phyloP scores from a whole-genome alignment of 2,888 invertebrate genomes.

The Bombylius major region DNA sequence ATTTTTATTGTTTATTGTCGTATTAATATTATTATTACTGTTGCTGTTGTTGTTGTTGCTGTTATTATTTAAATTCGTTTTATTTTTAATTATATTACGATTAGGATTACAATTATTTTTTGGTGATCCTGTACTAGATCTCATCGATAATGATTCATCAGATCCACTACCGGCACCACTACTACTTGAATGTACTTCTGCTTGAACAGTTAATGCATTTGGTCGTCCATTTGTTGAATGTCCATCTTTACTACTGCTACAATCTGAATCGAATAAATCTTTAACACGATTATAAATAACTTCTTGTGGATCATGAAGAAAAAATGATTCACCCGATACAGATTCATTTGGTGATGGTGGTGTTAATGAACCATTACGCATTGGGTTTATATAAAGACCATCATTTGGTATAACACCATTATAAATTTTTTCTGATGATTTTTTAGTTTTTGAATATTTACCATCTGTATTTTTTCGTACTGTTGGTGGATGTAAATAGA shows the following conservation, averaged over 20 bases:
- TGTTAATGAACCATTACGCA: constrained; percentile 44
- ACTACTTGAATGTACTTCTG: constrained; percentile 70
- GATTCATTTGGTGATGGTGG: constrained; percentile 45
- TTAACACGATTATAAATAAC: constrained; percentile 72
- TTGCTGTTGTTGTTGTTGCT: constrained; percentile 14
- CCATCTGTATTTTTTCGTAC: constrained; percentile 23
- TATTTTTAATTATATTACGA: constrained; percentile 7
- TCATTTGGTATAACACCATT: constrained; percentile 40
- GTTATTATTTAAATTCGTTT: constrained; percentile 19
- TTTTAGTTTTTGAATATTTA: constrained; percentile 22
- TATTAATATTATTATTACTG: constrained; percentile 13
- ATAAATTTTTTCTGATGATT: constrained; percentile 32
- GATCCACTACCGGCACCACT: constrained; percentile 48
- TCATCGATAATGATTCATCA: constrained; percentile 48
- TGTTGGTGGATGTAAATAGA: constrained; percentile 63
- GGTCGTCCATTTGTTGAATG: constrained; percentile 17
- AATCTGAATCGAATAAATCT: constrained; percentile 58
- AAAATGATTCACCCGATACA: constrained; percentile 58
- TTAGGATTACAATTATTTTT: constrained; percentile 22
- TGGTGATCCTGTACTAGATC: constrained; percentile 37
- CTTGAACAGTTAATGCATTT: constrained; percentile 57
- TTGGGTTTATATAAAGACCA: constrained; percentile 74
- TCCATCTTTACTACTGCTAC: constrained; percentile 27
- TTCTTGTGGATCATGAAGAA: constrained; percentile 70
- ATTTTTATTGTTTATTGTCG: constrained; percentile 15